phyloP scores from a whole-genome alignment of 2,113 vertebrate genomes.

The Corythornis madagascariensis region DNA sequence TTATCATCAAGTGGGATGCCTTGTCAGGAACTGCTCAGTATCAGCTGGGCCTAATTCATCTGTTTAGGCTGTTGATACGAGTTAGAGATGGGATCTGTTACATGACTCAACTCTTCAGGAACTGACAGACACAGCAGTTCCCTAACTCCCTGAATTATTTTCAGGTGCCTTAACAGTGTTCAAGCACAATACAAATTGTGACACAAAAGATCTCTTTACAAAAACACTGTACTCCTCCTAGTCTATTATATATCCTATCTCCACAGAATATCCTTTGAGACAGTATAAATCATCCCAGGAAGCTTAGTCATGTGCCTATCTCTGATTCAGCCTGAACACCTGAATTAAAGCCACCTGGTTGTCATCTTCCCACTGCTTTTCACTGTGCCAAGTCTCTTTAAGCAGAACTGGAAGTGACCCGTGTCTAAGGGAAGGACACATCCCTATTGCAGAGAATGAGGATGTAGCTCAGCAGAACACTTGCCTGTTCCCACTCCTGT shows the following conservation, averaged over 20 bases:
- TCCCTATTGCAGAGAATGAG: background rate
- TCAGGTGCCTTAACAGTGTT: background rate
- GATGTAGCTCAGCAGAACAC: background rate
- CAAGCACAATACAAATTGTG: slow-evolving; percentile 3
- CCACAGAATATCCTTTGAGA: background rate
- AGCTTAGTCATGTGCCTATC: background rate
- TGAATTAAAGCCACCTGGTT: background rate
- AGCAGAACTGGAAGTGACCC: background rate
- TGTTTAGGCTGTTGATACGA: background rate
- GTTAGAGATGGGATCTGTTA: background rate
- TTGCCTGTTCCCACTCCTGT: background rate
- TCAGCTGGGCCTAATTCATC: background rate
- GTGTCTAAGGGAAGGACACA: background rate
- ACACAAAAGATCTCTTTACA: background rate
- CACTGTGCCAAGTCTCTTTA: background rate
- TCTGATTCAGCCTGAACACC: background rate
- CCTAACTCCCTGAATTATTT: background rate
- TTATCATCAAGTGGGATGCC: background rate
- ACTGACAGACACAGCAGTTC: slow-evolving; percentile 16
- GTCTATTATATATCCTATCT: background rate
- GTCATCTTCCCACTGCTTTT: background rate
- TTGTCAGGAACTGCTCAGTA: background rate
- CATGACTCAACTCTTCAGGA: background rate
- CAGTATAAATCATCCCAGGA: background rate
- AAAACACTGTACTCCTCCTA: slow-evolving; percentile 10